Percentiles rank a stretch among this genome's conserved stretches.
These are phyloP conservation scores for Stichodactyla mertensii DNA, from an alignment of 64 coral and sea anemone genomes.

Conservation along the genomic window DNA sequence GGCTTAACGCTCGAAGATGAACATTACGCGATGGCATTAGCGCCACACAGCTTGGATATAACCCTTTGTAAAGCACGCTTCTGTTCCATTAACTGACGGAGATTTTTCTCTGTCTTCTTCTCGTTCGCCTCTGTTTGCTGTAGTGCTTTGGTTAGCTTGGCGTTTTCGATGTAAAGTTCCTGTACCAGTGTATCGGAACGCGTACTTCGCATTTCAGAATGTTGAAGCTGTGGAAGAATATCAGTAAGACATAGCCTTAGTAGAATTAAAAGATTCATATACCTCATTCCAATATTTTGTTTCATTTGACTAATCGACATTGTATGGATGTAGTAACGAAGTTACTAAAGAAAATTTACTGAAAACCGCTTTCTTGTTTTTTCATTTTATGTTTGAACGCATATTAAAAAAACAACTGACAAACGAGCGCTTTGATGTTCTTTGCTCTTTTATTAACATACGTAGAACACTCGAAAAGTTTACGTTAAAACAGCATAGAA, in stretches of 20 bases:
- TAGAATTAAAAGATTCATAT: too few species aligned
- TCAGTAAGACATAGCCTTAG: not conserved
- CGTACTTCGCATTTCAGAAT: conserved; percentile 55
- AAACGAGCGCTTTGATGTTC: too few species aligned
- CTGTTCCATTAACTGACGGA: conserved; percentile 86
- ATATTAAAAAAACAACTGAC: too few species aligned
- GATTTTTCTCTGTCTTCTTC: conserved; percentile 89
- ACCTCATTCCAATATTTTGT: too few species aligned
- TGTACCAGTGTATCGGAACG: conserved; percentile 79
- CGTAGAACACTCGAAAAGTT: too few species aligned
- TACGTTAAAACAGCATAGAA: too few species aligned
- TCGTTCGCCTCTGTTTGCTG: conserved; percentile 89
- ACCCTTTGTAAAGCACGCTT: conserved; percentile 95
- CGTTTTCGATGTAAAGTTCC: conserved; percentile 96
- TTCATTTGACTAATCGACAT: too few species aligned
- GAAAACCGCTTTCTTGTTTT: too few species aligned
- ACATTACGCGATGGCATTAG: conserved; percentile 83
- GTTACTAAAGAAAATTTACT: too few species aligned
- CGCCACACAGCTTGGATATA: conserved; percentile 97
- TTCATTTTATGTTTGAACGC: too few species aligned
- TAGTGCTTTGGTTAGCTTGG: conserved; percentile 83
- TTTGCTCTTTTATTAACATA: too few species aligned
- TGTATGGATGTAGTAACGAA: too few species aligned
- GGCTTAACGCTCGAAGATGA: not conserved
- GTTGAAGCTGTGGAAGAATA: conserved; percentile 57